phyloP scores from a whole-genome alignment of 2,888 invertebrate genomes.

The Sarcophaga rosellei region DNA sequence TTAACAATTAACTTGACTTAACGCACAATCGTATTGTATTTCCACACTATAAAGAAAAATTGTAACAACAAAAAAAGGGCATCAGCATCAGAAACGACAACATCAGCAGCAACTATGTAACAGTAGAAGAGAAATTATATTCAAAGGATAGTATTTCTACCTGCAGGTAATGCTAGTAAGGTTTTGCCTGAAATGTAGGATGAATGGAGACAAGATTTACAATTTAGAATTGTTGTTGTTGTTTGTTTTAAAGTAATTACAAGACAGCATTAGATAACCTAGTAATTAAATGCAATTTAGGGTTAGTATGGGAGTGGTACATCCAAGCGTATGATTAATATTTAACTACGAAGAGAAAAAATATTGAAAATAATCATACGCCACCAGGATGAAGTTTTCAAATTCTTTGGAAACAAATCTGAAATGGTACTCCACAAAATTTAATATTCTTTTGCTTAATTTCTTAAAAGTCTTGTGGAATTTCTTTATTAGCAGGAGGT shows the following conservation, averaged over 20 bases:
- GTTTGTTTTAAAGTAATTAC: no score
- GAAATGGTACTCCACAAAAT: neutral
- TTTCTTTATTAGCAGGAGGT: no score
- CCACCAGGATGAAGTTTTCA: neutral
- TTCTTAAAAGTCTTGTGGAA: no score
- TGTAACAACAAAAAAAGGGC: neutral
- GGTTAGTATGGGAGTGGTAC: neutral
- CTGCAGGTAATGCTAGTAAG: neutral
- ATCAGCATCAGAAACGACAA: neutral
- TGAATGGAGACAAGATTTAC: no score
- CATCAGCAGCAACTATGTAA: neutral
- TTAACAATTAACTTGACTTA: conserved; percentile 62
- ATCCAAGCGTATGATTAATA: conserved; percentile 3
- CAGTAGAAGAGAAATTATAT: no score
- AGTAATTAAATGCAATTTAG: conserved; percentile 1
- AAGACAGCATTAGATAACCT: no score
- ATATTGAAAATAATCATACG: neutral
- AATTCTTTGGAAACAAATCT: neutral
- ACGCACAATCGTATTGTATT: conserved; percentile 53
- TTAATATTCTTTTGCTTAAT: no score
- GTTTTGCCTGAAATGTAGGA: no score
- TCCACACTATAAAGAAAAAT: conserved; percentile 38
- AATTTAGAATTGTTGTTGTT: no score
- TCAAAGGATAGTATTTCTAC: neutral
- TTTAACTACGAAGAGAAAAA: neutral